A percentile compares a stretch with the other conserved stretches of the same genome.
Evolutionary conservation across 2,888 invertebrate genomes (phyloP).

Genomic region (Diloba caeruleocephala): DNA sequence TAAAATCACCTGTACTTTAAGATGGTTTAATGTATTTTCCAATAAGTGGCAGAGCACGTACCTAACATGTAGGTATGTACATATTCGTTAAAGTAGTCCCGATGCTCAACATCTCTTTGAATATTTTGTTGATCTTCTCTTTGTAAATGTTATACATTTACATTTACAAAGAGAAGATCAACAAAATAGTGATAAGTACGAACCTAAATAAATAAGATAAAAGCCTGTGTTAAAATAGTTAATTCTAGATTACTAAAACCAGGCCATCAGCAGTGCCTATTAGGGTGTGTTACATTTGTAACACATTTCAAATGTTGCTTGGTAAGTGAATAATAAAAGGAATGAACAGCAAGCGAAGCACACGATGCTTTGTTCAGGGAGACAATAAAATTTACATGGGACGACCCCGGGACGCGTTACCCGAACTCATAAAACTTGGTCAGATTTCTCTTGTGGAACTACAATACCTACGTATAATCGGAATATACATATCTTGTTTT

Average conservation of each 20-base stretch:
- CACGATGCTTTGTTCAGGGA: constrained; percentile 63
- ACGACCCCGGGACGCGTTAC: constrained; percentile 60
- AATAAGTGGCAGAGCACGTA: constrained; percentile 14
- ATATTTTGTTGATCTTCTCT: constrained; percentile 37
- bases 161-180: too few species aligned
- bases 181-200: constrained; percentile 6
- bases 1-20: constrained; percentile 1
- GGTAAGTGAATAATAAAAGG: constrained; percentile 68
- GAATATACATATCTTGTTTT: constrained; percentile 49
- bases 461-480: constrained; percentile 49
- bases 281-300: constrained; percentile 39
- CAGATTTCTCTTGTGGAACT: constrained; percentile 54
- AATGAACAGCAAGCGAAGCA: constrained; percentile 56
- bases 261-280: constrained; percentile 16
- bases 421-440: constrained; percentile 67
- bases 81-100: constrained; percentile 20
- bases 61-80: too few species aligned
- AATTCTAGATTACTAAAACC: not conserved
- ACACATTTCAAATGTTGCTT: constrained; percentile 60
- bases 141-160: too few species aligned
- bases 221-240: constrained; percentile 16
- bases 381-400: constrained; percentile 80
- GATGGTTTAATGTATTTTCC: constrained; percentile 4
- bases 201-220: constrained; percentile 19
- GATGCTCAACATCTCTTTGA: constrained; percentile 35